Conservation (phyloP, 2,113 vertebrate species). For the Pseudorhombus dupliciocellatus region DNA sequence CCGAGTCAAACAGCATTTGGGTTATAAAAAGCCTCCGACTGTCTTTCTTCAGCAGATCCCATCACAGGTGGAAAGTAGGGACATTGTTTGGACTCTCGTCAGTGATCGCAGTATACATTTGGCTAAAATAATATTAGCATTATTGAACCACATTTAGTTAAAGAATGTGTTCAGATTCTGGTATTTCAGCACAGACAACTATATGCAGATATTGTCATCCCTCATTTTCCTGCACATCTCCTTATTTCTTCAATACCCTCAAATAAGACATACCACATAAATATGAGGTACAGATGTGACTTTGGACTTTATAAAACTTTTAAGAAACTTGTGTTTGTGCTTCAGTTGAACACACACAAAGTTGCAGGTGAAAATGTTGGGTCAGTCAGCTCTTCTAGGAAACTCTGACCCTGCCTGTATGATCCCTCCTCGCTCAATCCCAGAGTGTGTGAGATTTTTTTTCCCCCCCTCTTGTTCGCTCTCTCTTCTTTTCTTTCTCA, state of each 20-base stretch:
- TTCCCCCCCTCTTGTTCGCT: constrained; percentile 7
- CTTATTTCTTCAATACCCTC: not conserved
- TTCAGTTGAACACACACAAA: constrained; percentile 36
- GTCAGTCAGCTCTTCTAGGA: constrained; percentile 75
- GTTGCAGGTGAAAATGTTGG: constrained; percentile 71
- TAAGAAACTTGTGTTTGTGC: constrained; percentile 18
- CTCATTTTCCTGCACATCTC: not conserved
- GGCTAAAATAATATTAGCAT: too few species aligned
- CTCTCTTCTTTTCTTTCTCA: constrained; percentile 53
- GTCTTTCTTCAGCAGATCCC: not conserved
- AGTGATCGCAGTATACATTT: too few species aligned
- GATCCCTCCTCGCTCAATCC: constrained; percentile 49
- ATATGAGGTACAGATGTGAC: not conserved
- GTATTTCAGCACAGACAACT: too few species aligned
- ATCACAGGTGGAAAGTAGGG: not conserved
- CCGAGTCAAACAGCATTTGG: constrained; percentile 8
- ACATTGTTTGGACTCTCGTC: not conserved
- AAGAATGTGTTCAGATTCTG: too few species aligned
- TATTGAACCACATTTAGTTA: too few species aligned
- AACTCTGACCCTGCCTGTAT: constrained; percentile 53
- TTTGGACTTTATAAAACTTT: not conserved
- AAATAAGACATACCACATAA: not conserved
- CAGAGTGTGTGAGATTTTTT: constrained; percentile 58
- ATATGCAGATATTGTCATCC: too few species aligned
- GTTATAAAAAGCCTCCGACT: not conserved